Conservation (phyloP, 2,888 invertebrate species). For the Andrena marginata region DNA sequence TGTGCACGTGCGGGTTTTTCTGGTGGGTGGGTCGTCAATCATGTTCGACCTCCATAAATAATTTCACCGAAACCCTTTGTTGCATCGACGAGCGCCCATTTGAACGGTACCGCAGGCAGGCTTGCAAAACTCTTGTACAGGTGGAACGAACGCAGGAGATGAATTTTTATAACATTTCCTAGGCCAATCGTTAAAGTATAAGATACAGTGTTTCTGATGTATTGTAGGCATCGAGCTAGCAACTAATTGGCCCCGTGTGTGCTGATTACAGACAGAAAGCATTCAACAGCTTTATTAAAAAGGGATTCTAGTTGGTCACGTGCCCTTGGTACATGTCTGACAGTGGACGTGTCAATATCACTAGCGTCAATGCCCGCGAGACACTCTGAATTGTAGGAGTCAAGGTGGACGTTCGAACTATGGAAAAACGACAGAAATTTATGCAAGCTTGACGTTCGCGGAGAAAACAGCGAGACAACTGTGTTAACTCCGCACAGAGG, state of each 20-base stretch:
- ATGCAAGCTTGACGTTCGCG: conserved; percentile 17
- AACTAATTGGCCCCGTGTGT: too few relatives aligned
- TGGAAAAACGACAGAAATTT: conserved; percentile 11
- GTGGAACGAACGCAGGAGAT: neutral
- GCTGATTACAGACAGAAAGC: too few relatives aligned
- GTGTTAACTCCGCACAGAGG: conserved; percentile 39
- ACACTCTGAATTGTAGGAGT: neutral
- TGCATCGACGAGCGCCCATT: neutral
- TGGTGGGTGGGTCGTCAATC: conserved; percentile 43
- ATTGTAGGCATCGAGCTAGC: too few relatives aligned
- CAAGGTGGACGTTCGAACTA: neutral
- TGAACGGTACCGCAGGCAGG: neutral
- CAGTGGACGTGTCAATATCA: too few relatives aligned
- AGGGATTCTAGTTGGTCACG: too few relatives aligned
- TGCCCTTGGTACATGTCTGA: too few relatives aligned
- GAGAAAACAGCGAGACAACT: conserved; percentile 47
- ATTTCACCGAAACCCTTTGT: conserved; percentile 27
- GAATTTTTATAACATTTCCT: too few relatives aligned
- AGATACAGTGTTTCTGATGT: too few relatives aligned
- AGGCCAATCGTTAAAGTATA: too few relatives aligned
- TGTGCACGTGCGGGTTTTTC: conserved; percentile 19
- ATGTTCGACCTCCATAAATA: conserved; percentile 52
- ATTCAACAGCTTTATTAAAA: too few relatives aligned
- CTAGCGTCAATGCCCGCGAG: neutral
- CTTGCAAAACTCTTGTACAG: neutral